A percentile compares a stretch with the other conserved stretches of the same genome.
Evolutionary conservation across 2,888 invertebrate species (phyloP).

Genomic region (Nomada goodeniana): DNA sequence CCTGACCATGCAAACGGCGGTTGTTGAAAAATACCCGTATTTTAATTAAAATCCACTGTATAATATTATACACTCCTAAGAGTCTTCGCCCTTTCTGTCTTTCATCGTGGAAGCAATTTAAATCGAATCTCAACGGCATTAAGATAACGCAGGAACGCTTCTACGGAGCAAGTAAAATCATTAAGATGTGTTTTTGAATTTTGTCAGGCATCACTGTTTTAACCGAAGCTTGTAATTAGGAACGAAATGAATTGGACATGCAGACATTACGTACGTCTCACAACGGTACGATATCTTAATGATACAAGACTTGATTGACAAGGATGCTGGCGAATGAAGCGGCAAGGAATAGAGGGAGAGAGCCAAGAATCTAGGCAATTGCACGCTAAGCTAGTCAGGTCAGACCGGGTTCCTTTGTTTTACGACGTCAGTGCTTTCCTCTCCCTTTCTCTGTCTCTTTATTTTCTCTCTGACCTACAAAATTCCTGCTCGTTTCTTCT

Average conservation of each 20-base stretch:
- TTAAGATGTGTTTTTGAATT: too few species aligned
- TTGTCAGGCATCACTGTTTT: too few species aligned
- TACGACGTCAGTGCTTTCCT: slow-evolving; percentile 54
- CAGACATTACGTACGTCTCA: background rate
- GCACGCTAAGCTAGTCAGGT: slow-evolving; percentile 65
- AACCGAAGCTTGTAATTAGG: background rate
- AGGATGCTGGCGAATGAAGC: slow-evolving; percentile 31
- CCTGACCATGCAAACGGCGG: too few species aligned
- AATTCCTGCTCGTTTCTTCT: slow-evolving; percentile 54
- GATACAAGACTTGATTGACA: slow-evolving; percentile 17
- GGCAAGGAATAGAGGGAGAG: slow-evolving; percentile 39
- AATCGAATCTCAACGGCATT: too few species aligned
- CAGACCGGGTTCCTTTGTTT: slow-evolving; percentile 67
- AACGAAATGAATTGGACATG: background rate
- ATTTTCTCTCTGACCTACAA: slow-evolving; percentile 47
- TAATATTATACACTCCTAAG: too few species aligned
- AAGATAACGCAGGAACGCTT: too few species aligned
- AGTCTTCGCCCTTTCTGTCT: too few species aligned
- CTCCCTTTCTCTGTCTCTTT: slow-evolving; percentile 42
- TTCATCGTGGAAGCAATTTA: too few species aligned
- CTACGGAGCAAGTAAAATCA: too few species aligned
- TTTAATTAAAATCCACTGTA: too few species aligned
- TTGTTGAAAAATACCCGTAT: too few species aligned
- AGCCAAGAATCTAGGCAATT: slow-evolving; percentile 71
- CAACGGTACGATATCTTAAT: background rate